Evolutionary conservation across 2,113 vertebrate species (phyloP), one percentile per base, ranked within the genome.

Genomic region (Lanius ludovicianus): DNA sequence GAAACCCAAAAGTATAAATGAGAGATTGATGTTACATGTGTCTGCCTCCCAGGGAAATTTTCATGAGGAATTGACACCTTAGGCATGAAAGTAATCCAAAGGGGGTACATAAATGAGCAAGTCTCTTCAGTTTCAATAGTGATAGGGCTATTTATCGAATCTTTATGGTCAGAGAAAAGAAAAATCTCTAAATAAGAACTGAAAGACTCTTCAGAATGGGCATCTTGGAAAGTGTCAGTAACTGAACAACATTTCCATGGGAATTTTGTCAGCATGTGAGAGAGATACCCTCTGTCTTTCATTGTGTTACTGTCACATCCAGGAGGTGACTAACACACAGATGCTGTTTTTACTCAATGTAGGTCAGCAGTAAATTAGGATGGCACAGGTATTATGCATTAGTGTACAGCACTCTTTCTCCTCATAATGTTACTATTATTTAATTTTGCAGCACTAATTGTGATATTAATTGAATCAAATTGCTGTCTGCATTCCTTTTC

Each of bases 401-500:
- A 89, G 13, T 0, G 0, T 50, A 35, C 15, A 7, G 13, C 5
- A n/a, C 4, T 18, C 35, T 75, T 89, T 59, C 41, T 50, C n/a
- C 41, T 69, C 13, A 27, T 50, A 56, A 57, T 14, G 23, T 35
- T 84, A 75, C 37, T 89, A 44, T 84, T 76, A 60, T 76, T 85
- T 82, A 52, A 20, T 78, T 95, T 91, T 35, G 15, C 52, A 60
- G 15, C 17, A 59, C 46, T 77, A 93, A 59, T 86, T 87, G 24
- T 46, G 56, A 57, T 63, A 44, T 44, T 92, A 81, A 89, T 84
- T 78, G 25, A 87, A 77, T 49, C 28, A 28, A 41, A 12, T 86
- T 78, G 52, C 56, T 90, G 27, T 16, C 46, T 82, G 39, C 13
- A 6, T 65, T 35, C 7, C 22, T 53, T 83, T 82, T 60, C 12